Evolutionary conservation across 2,113 vertebrate species (phyloP).

Genomic region (Rana temporaria): DNA sequence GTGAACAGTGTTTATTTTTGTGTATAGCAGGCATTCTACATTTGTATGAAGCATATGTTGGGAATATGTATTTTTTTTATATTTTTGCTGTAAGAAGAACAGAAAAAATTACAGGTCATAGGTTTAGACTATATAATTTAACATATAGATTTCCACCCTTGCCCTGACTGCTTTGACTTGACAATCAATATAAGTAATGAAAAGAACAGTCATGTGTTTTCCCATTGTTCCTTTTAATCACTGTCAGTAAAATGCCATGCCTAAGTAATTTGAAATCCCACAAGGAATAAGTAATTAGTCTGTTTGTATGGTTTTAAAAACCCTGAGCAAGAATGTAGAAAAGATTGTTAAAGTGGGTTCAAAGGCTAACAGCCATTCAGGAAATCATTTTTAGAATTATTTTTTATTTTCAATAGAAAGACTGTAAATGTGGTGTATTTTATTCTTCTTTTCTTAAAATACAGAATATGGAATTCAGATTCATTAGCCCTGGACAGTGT

Average conservation of each 20-base stretch:
- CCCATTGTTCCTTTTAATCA: conserved; percentile 22
- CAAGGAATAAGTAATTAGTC: conserved; percentile 19
- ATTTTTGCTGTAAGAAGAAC: not conserved
- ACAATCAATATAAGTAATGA: conserved; percentile 19
- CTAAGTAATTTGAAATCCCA: conserved; percentile 12
- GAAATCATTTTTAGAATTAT: conserved; percentile 4
- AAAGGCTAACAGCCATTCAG: conserved; percentile 21
- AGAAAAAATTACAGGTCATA: not conserved
- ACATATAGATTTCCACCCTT: not conserved
- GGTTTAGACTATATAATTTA: not conserved
- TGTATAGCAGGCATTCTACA: too few relatives aligned
- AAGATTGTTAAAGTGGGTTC: not conserved
- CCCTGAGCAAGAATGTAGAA: not conserved
- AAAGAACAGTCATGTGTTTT: conserved; percentile 10
- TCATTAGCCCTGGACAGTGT: not conserved
- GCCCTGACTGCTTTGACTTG: conserved; percentile 4
- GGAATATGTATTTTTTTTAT: too few relatives aligned
- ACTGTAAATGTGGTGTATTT: not conserved
- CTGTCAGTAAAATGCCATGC: conserved; percentile 25
- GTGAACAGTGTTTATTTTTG: too few relatives aligned
- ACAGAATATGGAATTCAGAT: not conserved
- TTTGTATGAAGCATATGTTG: too few relatives aligned
- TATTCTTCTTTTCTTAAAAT: not conserved
- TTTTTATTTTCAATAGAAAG: conserved; percentile 17
- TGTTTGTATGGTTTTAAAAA: conserved; percentile 32